Percentiles rank a stretch among this genome's conserved stretches.
Conservation (phyloP, 2,113 vertebrate species). For the Cynocephalus volans region DNA sequence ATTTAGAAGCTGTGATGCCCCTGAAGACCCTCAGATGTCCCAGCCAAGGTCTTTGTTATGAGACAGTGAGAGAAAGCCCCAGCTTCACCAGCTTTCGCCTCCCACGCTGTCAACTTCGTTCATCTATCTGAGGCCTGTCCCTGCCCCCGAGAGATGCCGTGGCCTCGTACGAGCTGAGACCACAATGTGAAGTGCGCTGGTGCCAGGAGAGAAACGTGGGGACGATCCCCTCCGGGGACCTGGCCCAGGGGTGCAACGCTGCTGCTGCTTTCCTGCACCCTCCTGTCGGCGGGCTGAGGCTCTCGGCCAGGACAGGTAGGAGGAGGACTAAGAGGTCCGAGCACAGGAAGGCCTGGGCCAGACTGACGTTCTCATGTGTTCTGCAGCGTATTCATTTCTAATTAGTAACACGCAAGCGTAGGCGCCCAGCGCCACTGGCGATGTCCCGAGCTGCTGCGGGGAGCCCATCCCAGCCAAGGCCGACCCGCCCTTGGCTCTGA, state of each 20-base stretch:
- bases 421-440: constrained; percentile 56
- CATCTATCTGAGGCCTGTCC: not conserved
- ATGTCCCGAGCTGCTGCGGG: constrained; percentile 29
- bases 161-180: not conserved
- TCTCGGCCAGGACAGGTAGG: too few relatives aligned
- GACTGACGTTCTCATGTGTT: not conserved
- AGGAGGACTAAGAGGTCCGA: not conserved
- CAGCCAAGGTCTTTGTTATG: not conserved
- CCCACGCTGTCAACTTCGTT: not conserved
- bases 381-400: constrained; percentile 76
- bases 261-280: fast-evolving
- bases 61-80: not conserved
- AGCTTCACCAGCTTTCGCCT: not conserved
- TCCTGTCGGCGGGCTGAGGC: not conserved
- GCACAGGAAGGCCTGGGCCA: too few relatives aligned
- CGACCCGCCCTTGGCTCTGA: not conserved
- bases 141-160: not conserved
- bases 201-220: not conserved
- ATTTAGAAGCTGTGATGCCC: not conserved
- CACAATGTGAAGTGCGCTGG: not conserved
- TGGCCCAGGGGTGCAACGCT: too few relatives aligned
- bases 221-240: not conserved
- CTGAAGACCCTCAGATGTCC: not conserved
- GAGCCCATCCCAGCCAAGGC: constrained; percentile 56
- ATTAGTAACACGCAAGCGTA: constrained; percentile 77